Conservation (phyloP, 2,888 invertebrate genomes). For the Drosophila macrospina region DNA sequence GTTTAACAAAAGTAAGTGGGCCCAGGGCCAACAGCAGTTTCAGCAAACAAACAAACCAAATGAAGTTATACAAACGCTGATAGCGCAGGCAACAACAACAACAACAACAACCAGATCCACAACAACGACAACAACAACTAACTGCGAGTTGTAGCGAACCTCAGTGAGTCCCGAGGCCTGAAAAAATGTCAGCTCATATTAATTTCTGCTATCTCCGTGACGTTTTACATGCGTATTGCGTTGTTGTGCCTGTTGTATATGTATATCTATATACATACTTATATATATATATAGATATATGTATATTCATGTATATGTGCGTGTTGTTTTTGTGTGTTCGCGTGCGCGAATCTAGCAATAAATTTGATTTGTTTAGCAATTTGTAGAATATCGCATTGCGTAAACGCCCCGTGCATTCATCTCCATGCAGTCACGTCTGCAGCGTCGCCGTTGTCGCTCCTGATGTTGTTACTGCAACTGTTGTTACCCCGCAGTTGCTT, state of each 20-base stretch:
- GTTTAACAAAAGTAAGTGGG: slow-evolving; percentile 62
- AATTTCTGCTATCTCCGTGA: slow-evolving; percentile 72
- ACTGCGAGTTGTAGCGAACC: slow-evolving; percentile 10
- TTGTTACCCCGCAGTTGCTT: slow-evolving; percentile 44
- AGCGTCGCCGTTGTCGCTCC: slow-evolving; percentile 27
- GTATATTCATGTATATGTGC: slow-evolving; percentile 1
- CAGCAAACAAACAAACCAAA: slow-evolving; percentile 63
- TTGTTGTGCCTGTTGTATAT: slow-evolving; percentile 22
- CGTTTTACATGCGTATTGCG: slow-evolving; percentile 65
- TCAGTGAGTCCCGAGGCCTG: slow-evolving; percentile 42
- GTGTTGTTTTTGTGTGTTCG: slow-evolving; percentile 33
- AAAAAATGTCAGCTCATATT: slow-evolving; percentile 67
- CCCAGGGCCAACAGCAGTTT: slow-evolving; percentile 40
- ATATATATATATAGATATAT: not conserved
- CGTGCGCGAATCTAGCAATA: slow-evolving; percentile 65
- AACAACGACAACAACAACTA: slow-evolving; percentile 20
- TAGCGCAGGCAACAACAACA: slow-evolving; percentile 49
- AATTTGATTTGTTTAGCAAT: slow-evolving; percentile 81
- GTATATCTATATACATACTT: not conserved
- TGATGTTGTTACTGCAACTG: slow-evolving; percentile 4
- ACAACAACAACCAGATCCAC: slow-evolving; percentile 15
- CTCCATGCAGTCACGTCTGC: slow-evolving; percentile 66
- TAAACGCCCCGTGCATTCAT: slow-evolving; percentile 79
- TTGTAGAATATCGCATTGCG: slow-evolving; percentile 82
- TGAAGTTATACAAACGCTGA: slow-evolving; percentile 74